These are phyloP conservation scores for Pandemis corylana DNA, from an alignment of 2,888 invertebrate species.

Conservation along the genomic window DNA sequence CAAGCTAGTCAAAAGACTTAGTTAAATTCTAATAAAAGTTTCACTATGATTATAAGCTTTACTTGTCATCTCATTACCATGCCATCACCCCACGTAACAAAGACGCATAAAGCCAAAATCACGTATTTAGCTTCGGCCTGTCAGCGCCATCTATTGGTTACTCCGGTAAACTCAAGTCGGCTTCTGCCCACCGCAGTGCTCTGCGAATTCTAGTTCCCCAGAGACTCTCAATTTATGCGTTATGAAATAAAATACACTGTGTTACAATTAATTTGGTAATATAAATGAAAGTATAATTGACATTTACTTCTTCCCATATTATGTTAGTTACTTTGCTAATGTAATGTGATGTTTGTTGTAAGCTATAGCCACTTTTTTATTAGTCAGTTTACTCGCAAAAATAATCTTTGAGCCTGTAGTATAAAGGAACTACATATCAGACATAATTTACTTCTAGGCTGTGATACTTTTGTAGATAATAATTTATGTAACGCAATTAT, in stretches of 20 bases:
- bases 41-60: neutral
- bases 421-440: neutral
- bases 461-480: neutral
- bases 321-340: neutral
- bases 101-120: conserved; percentile 16
- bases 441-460: neutral
- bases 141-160: conserved; percentile 34
- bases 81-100: neutral
- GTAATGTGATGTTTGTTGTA: neutral
- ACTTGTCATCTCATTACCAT: neutral
- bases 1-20: no score
- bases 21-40: neutral
- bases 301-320: no score
- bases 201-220: conserved; percentile 30
- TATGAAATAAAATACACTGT: conserved; percentile 33
- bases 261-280: conserved; percentile 13
- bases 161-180: conserved; percentile 15
- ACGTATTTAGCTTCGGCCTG: conserved; percentile 12
- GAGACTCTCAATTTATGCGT: conserved; percentile 29
- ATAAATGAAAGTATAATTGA: no score
- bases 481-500: no score
- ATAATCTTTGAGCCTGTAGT: neutral
- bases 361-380: neutral
- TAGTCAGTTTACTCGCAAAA: neutral
- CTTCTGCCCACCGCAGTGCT: conserved; percentile 15